Percentiles rank a stretch among this genome's conserved stretches.
phyloP scores from a whole-genome alignment of 2,888 invertebrate genomes.

The Leptinotarsa tumamoca region DNA sequence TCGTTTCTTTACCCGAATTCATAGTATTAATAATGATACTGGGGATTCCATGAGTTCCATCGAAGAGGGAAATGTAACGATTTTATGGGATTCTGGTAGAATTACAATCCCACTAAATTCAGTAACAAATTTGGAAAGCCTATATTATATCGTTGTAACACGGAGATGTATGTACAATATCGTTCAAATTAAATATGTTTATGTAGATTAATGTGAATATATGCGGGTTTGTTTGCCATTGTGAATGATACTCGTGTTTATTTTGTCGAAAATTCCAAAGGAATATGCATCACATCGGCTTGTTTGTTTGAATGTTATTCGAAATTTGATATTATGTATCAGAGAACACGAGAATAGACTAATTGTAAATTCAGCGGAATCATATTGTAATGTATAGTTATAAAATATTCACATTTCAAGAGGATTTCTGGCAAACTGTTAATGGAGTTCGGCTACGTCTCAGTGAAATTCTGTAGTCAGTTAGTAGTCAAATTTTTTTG shows the following conservation, averaged over 20 bases:
- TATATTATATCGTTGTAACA: neutral
- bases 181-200: conserved; percentile 4
- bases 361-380: too few relatives aligned
- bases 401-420: too few relatives aligned
- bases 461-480: too few relatives aligned
- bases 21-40: neutral
- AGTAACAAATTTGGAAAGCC: conserved; percentile 8
- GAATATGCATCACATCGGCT: neutral
- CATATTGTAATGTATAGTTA: too few relatives aligned
- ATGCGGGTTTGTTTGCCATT: conserved; percentile 5
- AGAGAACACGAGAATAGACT: neutral
- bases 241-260: conserved; percentile 2
- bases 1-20: neutral
- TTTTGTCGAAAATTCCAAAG: conserved; percentile 3
- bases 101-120: conserved; percentile 1
- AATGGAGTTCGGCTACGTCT: too few relatives aligned
- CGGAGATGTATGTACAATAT: neutral
- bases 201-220: conserved; percentile 9
- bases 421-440: too few relatives aligned
- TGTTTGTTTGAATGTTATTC: neutral
- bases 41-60: neutral
- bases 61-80: neutral
- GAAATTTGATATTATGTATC: neutral
- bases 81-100: neutral
- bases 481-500: too few relatives aligned